Base-by-base conservation (phyloP, 2,113 vertebrate species). In the Geothlypis trichas region DNA sequence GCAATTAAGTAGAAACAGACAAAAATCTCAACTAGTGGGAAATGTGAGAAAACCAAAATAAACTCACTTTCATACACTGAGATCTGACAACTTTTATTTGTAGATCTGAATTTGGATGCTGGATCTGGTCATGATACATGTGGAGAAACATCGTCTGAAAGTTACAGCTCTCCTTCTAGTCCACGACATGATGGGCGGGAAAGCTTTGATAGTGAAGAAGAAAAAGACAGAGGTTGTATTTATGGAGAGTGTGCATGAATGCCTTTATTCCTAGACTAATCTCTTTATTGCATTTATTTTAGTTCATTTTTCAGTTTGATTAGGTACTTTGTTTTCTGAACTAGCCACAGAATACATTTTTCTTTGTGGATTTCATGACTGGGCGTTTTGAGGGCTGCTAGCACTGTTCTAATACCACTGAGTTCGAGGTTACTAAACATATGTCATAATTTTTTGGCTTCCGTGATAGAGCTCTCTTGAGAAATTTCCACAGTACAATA, bases 131-230 rank as follows among this genome's bases (percentile, higher is more conserved):
- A 97, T 23, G 99, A 99, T 75, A 98, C 98, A 0, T 99, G 98
- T 94, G 99, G 99, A 95, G 99, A 99, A 95, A 99, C 98, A 4
- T 99, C 99, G 30, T 99, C 99, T 61, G 99, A 99, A 98, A 99
- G 99, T 97, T 99, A 98, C 98, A 99, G 99, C 97, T 99, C 98
- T 90, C 99, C 99, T 26, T 99, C 99, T 93, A 99, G 99, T 95
- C 99, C 99, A 77, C 98, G 98, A 35, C 99, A 98, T 68, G 98
- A 98, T 90, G 98, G 98, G 69, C 97, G 97, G 94, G 99, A 99
- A 97, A 99, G 99, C 95, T 98, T 98, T 96, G 99, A 99, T 47
- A 99, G 99, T 84, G 99, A 99, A 98, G 99, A 99, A 44, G 99
- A 99, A 93, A 98, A 98, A 96, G 98, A 99, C 98, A 98, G 98